Evolutionary conservation across 2,888 invertebrate species (phyloP).

Genomic region (Tigriopus californicus): DNA sequence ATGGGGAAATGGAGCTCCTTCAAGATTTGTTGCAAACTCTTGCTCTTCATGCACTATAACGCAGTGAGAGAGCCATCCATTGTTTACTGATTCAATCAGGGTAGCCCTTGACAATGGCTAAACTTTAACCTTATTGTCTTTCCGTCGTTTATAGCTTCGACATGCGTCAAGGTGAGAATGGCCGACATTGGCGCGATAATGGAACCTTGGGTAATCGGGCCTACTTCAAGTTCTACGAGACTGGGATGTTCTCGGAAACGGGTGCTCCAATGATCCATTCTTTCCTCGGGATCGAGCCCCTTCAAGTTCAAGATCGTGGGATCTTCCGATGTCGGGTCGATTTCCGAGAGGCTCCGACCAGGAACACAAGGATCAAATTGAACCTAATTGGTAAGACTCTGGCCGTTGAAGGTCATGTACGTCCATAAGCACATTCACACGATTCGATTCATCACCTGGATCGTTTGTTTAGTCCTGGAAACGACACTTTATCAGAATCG

Average conservation of each 20-base stretch:
- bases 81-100: no score
- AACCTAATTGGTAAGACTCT: conserved; percentile 12
- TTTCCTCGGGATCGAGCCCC: background rate
- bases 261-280: conserved; percentile 6
- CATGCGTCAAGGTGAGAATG: conserved; percentile 8
- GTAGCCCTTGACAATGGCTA: no score
- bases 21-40: no score
- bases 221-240: conserved; percentile 2
- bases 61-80: no score
- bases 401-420: no score
- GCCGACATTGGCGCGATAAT: conserved; percentile 11
- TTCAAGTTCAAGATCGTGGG: background rate
- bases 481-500: no score
- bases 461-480: no score
- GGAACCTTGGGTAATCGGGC: conserved; percentile 5
- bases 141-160: background rate
- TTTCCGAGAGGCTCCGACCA: conserved; percentile 12
- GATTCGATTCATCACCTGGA: no score
- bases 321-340: conserved; percentile 9
- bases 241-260: conserved; percentile 7
- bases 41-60: no score
- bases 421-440: no score
- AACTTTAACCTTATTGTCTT: no score
- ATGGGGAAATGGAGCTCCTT: no score
- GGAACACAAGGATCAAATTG: conserved; percentile 9